Evolutionary conservation across 2,888 invertebrate genomes (phyloP).

Genomic region (Phaedon cochleariae): DNA sequence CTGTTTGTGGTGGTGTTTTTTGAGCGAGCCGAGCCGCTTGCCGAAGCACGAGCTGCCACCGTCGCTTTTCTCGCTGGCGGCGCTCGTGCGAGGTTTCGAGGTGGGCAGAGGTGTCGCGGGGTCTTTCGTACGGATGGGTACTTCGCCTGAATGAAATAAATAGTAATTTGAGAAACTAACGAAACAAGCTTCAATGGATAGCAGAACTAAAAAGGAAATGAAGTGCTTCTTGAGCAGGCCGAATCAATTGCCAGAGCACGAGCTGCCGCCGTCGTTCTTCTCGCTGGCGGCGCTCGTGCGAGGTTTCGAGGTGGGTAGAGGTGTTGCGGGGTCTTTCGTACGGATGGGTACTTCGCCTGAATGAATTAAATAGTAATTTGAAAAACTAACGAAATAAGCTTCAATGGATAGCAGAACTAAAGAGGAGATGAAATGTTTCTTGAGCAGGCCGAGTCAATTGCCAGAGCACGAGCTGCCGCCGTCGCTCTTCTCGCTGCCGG

Average conservation of each 20-base stretch:
- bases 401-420: too few species aligned
- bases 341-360: slow-evolving; percentile 57
- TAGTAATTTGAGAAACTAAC: neutral
- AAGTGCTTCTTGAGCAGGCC: slow-evolving; percentile 54
- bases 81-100: slow-evolving; percentile 46
- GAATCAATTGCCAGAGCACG: slow-evolving; percentile 59
- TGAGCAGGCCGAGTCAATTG: slow-evolving; percentile 57
- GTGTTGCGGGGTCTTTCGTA: slow-evolving; percentile 44
- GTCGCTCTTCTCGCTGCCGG: slow-evolving; percentile 43
- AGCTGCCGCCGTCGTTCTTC: slow-evolving; percentile 49
- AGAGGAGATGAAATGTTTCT: slow-evolving; percentile 41
- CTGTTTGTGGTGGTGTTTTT: slow-evolving; percentile 51
- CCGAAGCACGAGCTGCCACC: slow-evolving; percentile 59
- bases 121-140: slow-evolving; percentile 55
- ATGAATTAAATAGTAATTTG: neutral
- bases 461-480: slow-evolving; percentile 59
- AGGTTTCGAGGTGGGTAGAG: slow-evolving; percentile 27
- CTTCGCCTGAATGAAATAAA: slow-evolving; percentile 48
- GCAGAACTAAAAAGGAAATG: slow-evolving; percentile 16
- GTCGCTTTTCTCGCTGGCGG: slow-evolving; percentile 43
- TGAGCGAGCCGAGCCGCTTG: slow-evolving; percentile 57
- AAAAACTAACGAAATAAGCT: neutral
- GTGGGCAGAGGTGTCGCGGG: slow-evolving; percentile 30
- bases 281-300: slow-evolving; percentile 50
- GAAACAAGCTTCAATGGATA: too few species aligned